phyloP scores from a whole-genome alignment of 2,888 invertebrate genomes.

The Mythimna lalbum region DNA sequence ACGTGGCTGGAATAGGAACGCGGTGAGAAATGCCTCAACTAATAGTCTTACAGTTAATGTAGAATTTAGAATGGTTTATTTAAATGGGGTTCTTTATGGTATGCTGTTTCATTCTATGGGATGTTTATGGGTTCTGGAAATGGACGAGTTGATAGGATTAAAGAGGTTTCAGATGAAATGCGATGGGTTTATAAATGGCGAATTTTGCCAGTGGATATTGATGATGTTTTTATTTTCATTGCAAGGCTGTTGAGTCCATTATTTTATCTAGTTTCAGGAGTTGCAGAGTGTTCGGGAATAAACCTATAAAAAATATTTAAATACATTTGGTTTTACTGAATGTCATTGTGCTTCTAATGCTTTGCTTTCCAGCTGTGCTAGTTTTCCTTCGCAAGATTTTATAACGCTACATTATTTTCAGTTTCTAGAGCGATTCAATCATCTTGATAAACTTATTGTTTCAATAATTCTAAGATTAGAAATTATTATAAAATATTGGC shows the following conservation, averaged over 20 bases:
- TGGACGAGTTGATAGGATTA: constrained; percentile 29
- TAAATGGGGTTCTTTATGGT: constrained; percentile 56
- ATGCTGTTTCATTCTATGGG: constrained; percentile 44
- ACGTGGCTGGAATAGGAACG: constrained; percentile 81
- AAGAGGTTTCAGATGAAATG: constrained; percentile 4
- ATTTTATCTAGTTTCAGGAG: no score
- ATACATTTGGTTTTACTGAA: no score
- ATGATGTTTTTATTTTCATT: background rate
- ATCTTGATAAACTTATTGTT: no score
- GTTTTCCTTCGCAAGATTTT: no score
- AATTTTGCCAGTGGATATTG: background rate
- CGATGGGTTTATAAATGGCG: background rate
- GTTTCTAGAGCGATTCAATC: no score
- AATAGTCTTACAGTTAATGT: constrained; percentile 67
- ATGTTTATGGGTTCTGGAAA: constrained; percentile 33
- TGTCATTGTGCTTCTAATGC: no score
- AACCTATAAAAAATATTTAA: no score
- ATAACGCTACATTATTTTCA: no score
- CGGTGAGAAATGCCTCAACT: constrained; percentile 65
- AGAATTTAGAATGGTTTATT: constrained; percentile 66
- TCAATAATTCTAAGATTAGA: no score
- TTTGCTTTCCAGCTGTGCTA: no score
- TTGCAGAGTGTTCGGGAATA: no score
- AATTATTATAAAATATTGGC: no score
- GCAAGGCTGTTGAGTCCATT: background rate